Base-by-base conservation (phyloP, 2,113 vertebrate species). In the Neolamprologus kungweensis region DNA sequence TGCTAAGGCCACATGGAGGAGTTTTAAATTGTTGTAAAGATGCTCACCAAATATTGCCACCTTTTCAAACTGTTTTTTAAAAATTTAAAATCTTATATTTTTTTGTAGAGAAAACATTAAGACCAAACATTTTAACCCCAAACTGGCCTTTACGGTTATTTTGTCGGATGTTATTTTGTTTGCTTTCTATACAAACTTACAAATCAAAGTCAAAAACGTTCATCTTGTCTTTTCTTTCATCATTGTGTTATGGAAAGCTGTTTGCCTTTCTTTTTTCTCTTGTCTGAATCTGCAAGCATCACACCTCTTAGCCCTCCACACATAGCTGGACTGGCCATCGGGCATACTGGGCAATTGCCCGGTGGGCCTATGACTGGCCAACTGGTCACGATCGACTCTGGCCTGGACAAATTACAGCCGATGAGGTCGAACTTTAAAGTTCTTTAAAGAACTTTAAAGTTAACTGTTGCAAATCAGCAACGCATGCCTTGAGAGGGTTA, bases 1-100 rank as follows among this genome's bases (percentile, higher is more conserved):
- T 40, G 45, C 89, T 89, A 93, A 93, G 91, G 87, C 92, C 92
- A 90, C 90, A 94, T 31, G 89, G 88, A 83, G 87, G 86, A 89
- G 89, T 78, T 87, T 50, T 47, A 55, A 71, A 54, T 81, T 55
- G 26, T 3, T 58, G 55, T 47, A 84, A 57, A 21, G 37, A 60
- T 75, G 31, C 6, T 7, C 19, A 31, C 7, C 28, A 13, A 11
- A 65, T 65, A 21, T 51, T 35, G 11, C 9, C 42, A 26, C 21
- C 23, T 47, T 47, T 75, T 73, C 21, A 45, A 16, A 73, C 28
- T 16, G 47, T 4, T 73, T 23, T 65, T 5, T 3, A 35, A 35
- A 63, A 35, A 35, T 63, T 6, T 35, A 0, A 63, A 63, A 45
- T 16, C 21, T 1, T 71, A 71, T 42, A 71, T 71, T 71, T 71